These are phyloP conservation scores for Aphis gossypii DNA, from an alignment of 1,140 invertebrate genomes.

Conservation along the genomic window DNA sequence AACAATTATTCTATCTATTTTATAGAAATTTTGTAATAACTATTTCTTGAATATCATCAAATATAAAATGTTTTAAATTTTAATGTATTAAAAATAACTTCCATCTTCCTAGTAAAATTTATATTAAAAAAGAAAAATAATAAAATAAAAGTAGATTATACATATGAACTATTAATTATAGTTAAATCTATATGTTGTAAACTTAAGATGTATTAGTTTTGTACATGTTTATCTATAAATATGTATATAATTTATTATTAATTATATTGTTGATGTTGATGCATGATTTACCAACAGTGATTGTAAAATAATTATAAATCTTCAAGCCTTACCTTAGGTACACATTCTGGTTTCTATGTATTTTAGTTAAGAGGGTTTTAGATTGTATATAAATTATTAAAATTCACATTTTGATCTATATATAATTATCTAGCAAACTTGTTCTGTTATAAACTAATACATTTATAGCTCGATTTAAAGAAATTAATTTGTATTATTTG, in stretches of 20 bases:
- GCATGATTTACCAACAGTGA: not conserved
- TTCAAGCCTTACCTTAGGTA: slow-evolving; percentile 42
- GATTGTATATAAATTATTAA: not conserved
- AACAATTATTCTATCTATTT: too few relatives aligned
- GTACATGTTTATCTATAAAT: not conserved
- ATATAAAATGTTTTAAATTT: too few relatives aligned
- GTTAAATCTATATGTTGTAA: too few relatives aligned
- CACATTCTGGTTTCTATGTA: not conserved
- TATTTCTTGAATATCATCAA: too few relatives aligned
- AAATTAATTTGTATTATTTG: not conserved
- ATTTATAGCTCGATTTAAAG: not conserved
- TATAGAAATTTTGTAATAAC: too few relatives aligned
- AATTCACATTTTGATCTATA: not conserved
- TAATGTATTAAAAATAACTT: too few relatives aligned
- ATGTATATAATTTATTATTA: not conserved
- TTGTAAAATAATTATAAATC: slow-evolving; percentile 45
- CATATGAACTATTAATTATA: too few relatives aligned
- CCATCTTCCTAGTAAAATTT: too few relatives aligned
- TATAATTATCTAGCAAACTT: not conserved
- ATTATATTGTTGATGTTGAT: not conserved
- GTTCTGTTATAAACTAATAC: not conserved
- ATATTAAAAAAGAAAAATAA: too few relatives aligned
- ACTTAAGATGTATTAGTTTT: too few relatives aligned
- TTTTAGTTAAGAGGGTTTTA: not conserved
- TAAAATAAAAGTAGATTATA: too few relatives aligned